Evolutionary conservation across 2,797 vertebrate genomes (phyloP).

Genomic region (Pseudochromis fuscus): DNA sequence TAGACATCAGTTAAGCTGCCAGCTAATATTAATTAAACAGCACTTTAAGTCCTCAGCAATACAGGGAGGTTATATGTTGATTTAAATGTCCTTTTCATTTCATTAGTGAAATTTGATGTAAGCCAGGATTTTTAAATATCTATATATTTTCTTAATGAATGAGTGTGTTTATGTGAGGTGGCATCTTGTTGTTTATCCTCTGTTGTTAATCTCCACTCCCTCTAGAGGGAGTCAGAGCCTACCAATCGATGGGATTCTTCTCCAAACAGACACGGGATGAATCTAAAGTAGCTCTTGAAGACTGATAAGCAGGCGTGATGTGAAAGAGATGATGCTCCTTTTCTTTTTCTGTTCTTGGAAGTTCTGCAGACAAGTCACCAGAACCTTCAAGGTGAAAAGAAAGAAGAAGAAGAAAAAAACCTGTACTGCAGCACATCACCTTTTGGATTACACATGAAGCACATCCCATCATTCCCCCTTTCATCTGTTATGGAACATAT

Average conservation of each 20-base stretch:
- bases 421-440: background rate
- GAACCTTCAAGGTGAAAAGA: conserved; percentile 36
- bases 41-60: background rate
- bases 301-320: conserved; percentile 16
- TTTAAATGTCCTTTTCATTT: background rate
- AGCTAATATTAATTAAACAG: conserved; percentile 9
- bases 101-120: background rate
- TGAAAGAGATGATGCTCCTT: background rate
- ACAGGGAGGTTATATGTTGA: background rate
- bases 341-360: conserved; percentile 17
- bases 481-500: conserved; percentile 62
- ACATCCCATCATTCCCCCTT: conserved; percentile 24
- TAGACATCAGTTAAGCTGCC: conserved; percentile 20
- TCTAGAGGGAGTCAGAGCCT: conserved; percentile 77
- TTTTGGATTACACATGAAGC: conserved; percentile 37
- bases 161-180: background rate
- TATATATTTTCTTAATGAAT: background rate
- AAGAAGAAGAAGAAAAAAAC: background rate
- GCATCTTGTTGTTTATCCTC: conserved; percentile 9
- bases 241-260: conserved; percentile 38
- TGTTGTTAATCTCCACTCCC: conserved; percentile 49
- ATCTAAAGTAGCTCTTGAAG: conserved; percentile 21
- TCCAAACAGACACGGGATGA: conserved; percentile 14
- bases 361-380: conserved; percentile 12
- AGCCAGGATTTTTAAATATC: background rate